Evolutionary conservation across 2,797 vertebrate genomes (phyloP).

Genomic region (Pangasius mekongensis): DNA sequence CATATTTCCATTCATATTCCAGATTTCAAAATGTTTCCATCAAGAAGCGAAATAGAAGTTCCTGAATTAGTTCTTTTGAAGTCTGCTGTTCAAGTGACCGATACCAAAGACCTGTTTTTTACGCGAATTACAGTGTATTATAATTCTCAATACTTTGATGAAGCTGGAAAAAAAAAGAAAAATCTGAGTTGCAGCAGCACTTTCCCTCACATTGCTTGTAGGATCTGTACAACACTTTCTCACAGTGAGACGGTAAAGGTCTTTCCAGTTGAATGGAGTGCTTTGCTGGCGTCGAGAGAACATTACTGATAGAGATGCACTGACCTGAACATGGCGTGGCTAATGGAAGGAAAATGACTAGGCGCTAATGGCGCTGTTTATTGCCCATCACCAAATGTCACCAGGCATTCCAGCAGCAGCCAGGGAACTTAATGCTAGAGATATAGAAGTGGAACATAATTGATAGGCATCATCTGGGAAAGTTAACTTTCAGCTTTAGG

Average conservation of each 20-base stretch:
- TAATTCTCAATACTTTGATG: constrained; percentile 13
- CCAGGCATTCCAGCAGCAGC: constrained; percentile 59
- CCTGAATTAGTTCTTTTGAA: not conserved
- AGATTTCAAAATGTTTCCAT: not conserved
- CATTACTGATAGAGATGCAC: constrained; percentile 50
- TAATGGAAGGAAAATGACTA: constrained; percentile 67
- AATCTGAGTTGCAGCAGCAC: not conserved
- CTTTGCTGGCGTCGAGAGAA: constrained; percentile 30
- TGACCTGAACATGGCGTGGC: constrained; percentile 65
- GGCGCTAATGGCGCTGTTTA: constrained; percentile 66
- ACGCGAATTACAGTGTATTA: constrained; percentile 24
- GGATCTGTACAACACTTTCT: constrained; percentile 10
- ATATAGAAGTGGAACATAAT: constrained; percentile 26
- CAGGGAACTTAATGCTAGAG: constrained; percentile 30
- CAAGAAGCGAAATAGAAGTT: not conserved
- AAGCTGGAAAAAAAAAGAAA: not conserved
- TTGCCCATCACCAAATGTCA: constrained; percentile 66
- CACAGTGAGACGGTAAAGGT: constrained; percentile 22
- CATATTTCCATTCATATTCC: not conserved
- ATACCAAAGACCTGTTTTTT: not conserved
- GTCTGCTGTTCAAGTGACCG: not conserved
- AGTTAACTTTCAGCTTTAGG: constrained; percentile 40
- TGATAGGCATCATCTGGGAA: constrained; percentile 37
- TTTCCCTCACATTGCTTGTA: not conserved
- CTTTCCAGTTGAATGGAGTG: constrained; percentile 41